Base-by-base conservation (phyloP, 2,888 invertebrate species). In the Drosophila percnosoma region DNA sequence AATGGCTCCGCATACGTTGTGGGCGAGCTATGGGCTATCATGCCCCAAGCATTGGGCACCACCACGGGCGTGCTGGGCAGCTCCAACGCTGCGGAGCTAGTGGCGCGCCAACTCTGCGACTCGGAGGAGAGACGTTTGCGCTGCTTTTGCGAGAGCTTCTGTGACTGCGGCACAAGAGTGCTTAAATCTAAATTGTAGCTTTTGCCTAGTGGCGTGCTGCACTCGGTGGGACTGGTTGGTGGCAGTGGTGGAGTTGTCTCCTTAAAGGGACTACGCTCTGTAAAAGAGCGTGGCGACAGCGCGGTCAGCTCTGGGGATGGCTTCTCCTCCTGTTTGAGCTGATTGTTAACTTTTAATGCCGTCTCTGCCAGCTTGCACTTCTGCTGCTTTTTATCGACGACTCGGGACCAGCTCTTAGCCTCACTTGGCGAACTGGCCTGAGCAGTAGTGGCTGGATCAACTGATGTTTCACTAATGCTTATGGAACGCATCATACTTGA, bases 81-180 rank as follows among this genome's bases (percentile, higher is more conserved):
- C 36, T 75, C 83, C 24, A 75, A 2, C 1, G 78, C 51, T 0
- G 69, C 48, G 3, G 69, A 34, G 36, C 90, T 70, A 4, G 60
- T 70, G 8, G 72, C 74, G 7, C 92, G 91, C 88, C 90, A 91
- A 34, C 61, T 87, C 48, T 85, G 74, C 4, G 80, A 73, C 74
- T 94, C 94, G 0, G 94, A 93, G 10, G 93, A 93, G 48, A 94
- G 87, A 48, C 94, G 93, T 78, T 95, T 95, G 40, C 94, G 92
- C 83, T 95, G 94, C 78, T 95, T 95, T 82, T 95, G 95, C 2
- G 95, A 95, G 4, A 95, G 78, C 86, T 94, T 94, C 24, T 91
- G 91, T 10, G 90, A 75, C 34, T 92, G 89, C 15, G 91, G 90
- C n/a, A 91, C 88, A 49, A 92, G 80, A 38, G 91, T 86, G 36